Evolutionary conservation across 2,113 vertebrate species (phyloP), one percentile per base, ranked within the genome.

Genomic region (Lathamus discolor): DNA sequence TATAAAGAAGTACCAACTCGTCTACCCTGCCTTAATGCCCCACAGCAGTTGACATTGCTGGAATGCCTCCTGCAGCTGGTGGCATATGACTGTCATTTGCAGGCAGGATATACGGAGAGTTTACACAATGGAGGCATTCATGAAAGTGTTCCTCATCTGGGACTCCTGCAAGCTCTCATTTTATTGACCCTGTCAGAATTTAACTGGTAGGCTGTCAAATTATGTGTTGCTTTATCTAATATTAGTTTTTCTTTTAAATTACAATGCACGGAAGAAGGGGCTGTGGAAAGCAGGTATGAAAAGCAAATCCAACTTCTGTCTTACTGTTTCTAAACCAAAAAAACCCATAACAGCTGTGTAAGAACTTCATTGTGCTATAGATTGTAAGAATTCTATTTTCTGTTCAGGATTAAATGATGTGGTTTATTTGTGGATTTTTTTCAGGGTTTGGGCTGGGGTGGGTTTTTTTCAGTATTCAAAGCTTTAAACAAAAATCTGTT

Each of bases 31-130:
- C 57, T 97, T 96, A 96, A 96, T 96, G 90, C 94, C 92, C 95
- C 88, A 93, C 92, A 97, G 96, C 92, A 94, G 92, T 96, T 97
- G 97, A 97, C 97, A 98, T 93, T 95, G 93, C 94, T 96, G 95
- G 97, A 98, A 98, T 98, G 98, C 96, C 94, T 96, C 88, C 90
- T 97, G 97, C 98, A 98, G 98, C 98, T 98, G 97, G 97, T 97
- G 97, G 98, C 98, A 97, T 97, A 97, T 98, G 95, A 97, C 89
- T 97, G 97, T 97, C 97, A 97, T 98, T 97, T 97, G 94, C 90
- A 97, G 93, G 92, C 82, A 96, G 96, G 95, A 96, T 95, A 89
- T 61, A 89, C 61, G 17, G 90, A 96, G 81, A 96, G 90, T 97
- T 96, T 94, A 84, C 66, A 96, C 90, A 96, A 75, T 93, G 93